Conservation (phyloP, 2,888 invertebrate genomes). For the Anticlea derivata region DNA sequence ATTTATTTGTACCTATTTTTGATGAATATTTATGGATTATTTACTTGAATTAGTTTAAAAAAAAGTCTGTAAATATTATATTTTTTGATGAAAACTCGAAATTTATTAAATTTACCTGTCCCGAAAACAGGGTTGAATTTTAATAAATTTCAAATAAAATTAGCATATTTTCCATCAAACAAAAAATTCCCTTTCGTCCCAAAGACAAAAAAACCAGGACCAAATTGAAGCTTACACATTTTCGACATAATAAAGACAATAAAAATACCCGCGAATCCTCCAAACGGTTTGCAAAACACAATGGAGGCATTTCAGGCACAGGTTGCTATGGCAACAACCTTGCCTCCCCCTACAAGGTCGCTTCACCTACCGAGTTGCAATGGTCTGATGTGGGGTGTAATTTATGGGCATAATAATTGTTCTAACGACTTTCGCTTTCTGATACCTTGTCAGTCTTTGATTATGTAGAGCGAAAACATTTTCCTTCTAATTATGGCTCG, state of each 20-base stretch:
- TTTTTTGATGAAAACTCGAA: neutral
- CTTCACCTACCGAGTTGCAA: conserved; percentile 23
- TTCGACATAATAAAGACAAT: conserved; percentile 15
- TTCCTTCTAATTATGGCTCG: neutral
- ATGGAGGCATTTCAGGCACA: conserved; percentile 13
- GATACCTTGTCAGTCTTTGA: conserved; percentile 8
- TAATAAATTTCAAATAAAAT: conserved; percentile 8
- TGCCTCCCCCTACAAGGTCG: conserved; percentile 24
- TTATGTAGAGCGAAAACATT: neutral
- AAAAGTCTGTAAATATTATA: no score
- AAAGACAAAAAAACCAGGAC: conserved; percentile 18
- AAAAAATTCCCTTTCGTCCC: conserved; percentile 8
- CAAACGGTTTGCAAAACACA: conserved; percentile 37
- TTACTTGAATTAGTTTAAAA: no score
- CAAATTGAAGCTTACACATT: conserved; percentile 21
- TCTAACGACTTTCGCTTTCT: conserved; percentile 20
- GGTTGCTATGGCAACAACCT: conserved; percentile 37
- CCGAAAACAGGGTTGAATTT: neutral
- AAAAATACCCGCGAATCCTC: conserved; percentile 39
- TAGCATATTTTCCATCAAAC: conserved; percentile 12
- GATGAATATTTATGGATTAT: no score
- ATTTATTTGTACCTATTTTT: no score
- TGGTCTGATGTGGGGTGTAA: conserved; percentile 23
- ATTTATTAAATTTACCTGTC: no score
- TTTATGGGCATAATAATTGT: conserved; percentile 25